Evolutionary conservation across 2,113 vertebrate genomes (phyloP), one percentile per base, ranked within the genome.

Genomic region (Sander vitreus): DNA sequence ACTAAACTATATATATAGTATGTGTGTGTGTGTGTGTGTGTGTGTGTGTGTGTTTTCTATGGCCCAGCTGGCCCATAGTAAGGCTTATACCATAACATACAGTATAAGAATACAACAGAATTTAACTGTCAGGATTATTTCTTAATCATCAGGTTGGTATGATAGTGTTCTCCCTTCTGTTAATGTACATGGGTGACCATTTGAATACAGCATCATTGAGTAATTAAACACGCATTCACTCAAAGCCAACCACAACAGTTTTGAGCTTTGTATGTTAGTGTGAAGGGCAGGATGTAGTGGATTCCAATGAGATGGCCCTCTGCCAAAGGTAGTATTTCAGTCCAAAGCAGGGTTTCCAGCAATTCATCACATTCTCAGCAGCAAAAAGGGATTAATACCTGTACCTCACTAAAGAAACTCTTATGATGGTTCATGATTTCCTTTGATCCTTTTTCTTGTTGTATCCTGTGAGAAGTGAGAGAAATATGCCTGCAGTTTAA

Each of bases 331-430:
- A 73, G 25, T n/a, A 13, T 67, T 45, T 74, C 36, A 36, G n/a
- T 67, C 25, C 50, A 59, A 73, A 48, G 33, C 18, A 18, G 43
- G 15, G 11, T 83, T 73, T 54, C 59, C 47, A 72, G 27, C 19
- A 73, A 80, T 80, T 72, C 12, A 64, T 77, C 55, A 81, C 58
- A 74, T 57, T 64, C 55, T 68, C 53, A 47, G 73, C 36, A 67
- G 45, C 25, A 66, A 51, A 71, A 48, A 39, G 8, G 25, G 36
- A 48, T 74, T 65, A 69, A 78, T 45, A 66, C 30, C n/a, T 53
- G 60, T 19, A 45, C 25, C 33, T 23, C n/a, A 11, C 71, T 39
- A 27, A 63, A 65, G 25, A 78, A 45, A 68, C 51, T 14, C 43
- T 43, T 43, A 25, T 16, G 13, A 50, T 60, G 47, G 51, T 30